Evolutionary conservation across 2,888 invertebrate species (phyloP).

Genomic region (Phortica magna): DNA sequence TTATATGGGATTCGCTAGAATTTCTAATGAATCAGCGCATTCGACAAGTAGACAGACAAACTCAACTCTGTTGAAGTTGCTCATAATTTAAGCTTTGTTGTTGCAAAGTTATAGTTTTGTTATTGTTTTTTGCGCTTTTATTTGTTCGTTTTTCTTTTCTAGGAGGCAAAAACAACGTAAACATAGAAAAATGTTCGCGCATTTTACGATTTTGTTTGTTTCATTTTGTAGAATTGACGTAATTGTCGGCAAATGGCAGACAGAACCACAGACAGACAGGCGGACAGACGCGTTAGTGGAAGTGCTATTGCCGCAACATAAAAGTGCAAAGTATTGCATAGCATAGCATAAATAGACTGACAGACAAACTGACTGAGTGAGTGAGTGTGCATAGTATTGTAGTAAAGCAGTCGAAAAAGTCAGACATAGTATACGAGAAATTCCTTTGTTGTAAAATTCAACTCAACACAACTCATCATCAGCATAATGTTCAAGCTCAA

Average conservation of each 20-base stretch:
- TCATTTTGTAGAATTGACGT: slow-evolving; percentile 67
- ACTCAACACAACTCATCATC: slow-evolving; percentile 16
- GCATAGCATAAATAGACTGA: neutral
- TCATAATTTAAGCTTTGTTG: slow-evolving; percentile 45
- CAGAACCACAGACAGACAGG: neutral
- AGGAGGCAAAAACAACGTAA: neutral
- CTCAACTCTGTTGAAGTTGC: slow-evolving; percentile 24
- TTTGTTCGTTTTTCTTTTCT: slow-evolving; percentile 34
- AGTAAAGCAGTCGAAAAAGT: neutral
- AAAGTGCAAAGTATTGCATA: too few species aligned
- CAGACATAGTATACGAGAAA: slow-evolving; percentile 28
- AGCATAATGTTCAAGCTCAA: slow-evolving; percentile 63
- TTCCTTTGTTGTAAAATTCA: slow-evolving; percentile 43
- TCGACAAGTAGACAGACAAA: slow-evolving; percentile 43
- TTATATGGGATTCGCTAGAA: slow-evolving; percentile 59
- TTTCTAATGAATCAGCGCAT: slow-evolving; percentile 63
- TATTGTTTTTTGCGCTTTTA: slow-evolving; percentile 32
- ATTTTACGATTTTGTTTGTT: slow-evolving; percentile 66
- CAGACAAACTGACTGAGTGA: neutral
- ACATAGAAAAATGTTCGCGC: slow-evolving; percentile 16
- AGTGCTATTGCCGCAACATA: too few species aligned
- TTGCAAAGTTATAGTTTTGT: slow-evolving; percentile 59
- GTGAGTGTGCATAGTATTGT: neutral
- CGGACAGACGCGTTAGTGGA: neutral
- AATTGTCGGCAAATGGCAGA: slow-evolving; percentile 56